Base-by-base conservation (phyloP, 2,888 invertebrate genomes). In the Pristionchus maxplancki region DNA sequence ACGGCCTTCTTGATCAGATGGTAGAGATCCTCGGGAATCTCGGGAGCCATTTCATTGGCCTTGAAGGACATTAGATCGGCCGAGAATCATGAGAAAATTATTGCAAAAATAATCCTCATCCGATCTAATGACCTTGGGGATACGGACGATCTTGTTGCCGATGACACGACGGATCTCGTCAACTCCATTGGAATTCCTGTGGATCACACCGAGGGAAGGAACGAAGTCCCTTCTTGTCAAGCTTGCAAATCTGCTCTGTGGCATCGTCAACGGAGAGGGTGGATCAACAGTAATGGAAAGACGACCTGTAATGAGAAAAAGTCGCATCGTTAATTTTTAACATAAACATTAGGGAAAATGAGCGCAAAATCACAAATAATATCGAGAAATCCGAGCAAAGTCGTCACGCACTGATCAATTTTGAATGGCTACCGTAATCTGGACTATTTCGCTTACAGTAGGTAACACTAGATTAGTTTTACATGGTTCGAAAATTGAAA, bases 171-270 rank as follows among this genome's bases (percentile, higher is more conserved):
- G 97, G 89, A 99, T 99, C 96, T 99, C 99, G 86, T 99, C 99
- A 84, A 99, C 98, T 95, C 99, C 99, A 96, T 98, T 97, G 44
- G 98, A 98, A 96, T 99, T 99, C 96, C 99, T 96, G 91, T 99
- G 97, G 95, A 98, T 97, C 85, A 99, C 99, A 98, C 98, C 99
- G 95, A 99, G 99, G 98, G 28, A 99, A 99, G 93, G 99, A 99
- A 89, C 98, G 98, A 93, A 98, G 96, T 91, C 91, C 92, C 92
- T 99, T 99, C 96, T 99, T 99, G 93, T 98, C 99, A 94, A 98
- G 96, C 96, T 98, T 98, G 96, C 96, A 97, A 94, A 99, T 99
- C 95, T 98, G 97, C 94, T 99, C 99, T 95, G 97, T 97, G 24
- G 99, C 98, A 96, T 99, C 99, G 92, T 98, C 98, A 90, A 97